These are phyloP conservation scores for Sycophila sp. DNA, from an alignment of 1,140 invertebrate species.

Conservation along the genomic window DNA sequence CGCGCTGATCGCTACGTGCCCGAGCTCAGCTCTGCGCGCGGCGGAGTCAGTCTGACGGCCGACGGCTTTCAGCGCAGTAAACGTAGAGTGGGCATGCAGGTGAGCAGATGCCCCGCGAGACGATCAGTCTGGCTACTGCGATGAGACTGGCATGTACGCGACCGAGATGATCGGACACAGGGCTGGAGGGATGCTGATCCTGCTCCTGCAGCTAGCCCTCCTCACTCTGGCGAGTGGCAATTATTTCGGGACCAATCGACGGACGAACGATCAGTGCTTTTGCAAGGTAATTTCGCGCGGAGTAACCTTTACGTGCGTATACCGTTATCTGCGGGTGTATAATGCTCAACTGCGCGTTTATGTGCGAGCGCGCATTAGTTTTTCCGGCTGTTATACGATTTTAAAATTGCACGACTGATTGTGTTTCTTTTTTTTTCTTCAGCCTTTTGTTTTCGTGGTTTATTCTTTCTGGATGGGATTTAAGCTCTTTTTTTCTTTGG, in stretches of 20 bases:
- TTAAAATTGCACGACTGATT: not conserved
- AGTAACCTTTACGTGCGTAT: constrained; percentile 34
- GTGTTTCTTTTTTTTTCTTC: not conserved
- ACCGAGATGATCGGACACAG: constrained; percentile 17
- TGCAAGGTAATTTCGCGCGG: constrained; percentile 53
- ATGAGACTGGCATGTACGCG: constrained; percentile 15
- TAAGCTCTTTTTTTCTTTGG: no score
- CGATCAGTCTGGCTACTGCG: not conserved
- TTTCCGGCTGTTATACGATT: not conserved
- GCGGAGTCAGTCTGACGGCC: not conserved
- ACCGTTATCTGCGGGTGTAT: not conserved
- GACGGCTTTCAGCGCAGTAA: not conserved
- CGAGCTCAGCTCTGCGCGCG: constrained; percentile 1
- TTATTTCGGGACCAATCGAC: constrained; percentile 54
- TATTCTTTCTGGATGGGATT: no score
- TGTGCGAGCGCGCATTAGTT: constrained; percentile 32
- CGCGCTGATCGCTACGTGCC: not conserved
- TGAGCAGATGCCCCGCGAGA: not conserved
- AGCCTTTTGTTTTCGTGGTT: not conserved
- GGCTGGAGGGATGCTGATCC: not conserved
- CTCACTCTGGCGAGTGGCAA: constrained; percentile 42
- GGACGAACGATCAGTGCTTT: constrained; percentile 56
- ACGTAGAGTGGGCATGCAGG: not conserved
- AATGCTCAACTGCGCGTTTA: no score
- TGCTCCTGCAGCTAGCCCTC: constrained; percentile 1